phyloP scores from a whole-genome alignment of 2,888 invertebrate species.

The Myopa tessellatipennis region DNA sequence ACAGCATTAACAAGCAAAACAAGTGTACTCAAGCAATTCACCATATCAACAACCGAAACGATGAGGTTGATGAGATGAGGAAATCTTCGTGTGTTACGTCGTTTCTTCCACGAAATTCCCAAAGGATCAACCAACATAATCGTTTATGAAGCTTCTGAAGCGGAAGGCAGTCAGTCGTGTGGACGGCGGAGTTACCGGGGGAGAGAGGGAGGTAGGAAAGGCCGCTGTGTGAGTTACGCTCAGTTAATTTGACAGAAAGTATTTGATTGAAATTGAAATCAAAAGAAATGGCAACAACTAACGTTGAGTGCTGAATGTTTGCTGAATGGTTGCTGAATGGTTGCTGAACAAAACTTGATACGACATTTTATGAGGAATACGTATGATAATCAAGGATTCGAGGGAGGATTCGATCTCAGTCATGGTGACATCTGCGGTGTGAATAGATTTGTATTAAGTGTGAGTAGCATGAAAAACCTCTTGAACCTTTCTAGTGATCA shows the following conservation, averaged over 20 bases:
- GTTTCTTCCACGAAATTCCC: constrained; percentile 44
- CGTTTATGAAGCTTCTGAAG: constrained; percentile 53
- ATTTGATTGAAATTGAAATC: constrained; percentile 32
- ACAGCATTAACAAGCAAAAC: not conserved
- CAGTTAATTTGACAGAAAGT: constrained; percentile 33
- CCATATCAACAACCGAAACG: too few relatives aligned
- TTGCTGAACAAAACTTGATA: not conserved
- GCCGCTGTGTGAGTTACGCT: constrained; percentile 16
- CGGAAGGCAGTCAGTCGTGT: too few relatives aligned
- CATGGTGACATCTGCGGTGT: too few relatives aligned
- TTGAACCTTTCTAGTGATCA: too few relatives aligned
- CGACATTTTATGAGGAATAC: not conserved
- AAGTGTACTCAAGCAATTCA: not conserved
- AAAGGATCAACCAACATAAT: constrained; percentile 60
- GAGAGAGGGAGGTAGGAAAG: too few relatives aligned
- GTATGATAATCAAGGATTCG: too few relatives aligned
- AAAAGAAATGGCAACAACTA: not conserved
- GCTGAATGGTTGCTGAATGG: not conserved
- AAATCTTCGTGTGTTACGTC: constrained; percentile 19
- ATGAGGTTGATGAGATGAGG: constrained; percentile 7
- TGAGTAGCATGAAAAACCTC: too few relatives aligned
- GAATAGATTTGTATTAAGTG: too few relatives aligned
- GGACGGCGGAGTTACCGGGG: not conserved
- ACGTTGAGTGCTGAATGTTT: not conserved
- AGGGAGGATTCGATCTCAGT: too few relatives aligned